Conservation (phyloP, 2,797 vertebrate species). For the Podargus strigoides region DNA sequence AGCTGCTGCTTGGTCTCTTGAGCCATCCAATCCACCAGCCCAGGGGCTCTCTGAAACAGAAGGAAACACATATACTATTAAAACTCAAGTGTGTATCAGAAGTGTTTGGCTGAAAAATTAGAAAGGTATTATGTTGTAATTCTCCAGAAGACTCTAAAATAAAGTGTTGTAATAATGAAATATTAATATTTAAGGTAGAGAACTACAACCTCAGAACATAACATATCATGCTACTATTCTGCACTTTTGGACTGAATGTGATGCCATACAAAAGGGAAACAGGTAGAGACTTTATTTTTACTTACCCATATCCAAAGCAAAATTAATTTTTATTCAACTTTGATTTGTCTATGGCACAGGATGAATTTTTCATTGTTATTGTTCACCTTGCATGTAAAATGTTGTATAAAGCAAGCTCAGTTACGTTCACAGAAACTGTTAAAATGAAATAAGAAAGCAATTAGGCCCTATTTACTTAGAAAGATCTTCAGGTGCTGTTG, state of each 20-base stretch:
- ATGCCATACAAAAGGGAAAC: background rate
- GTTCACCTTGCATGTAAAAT: background rate
- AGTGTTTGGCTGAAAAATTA: background rate
- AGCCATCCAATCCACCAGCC: background rate
- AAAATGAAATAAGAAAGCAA: background rate
- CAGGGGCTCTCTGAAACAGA: background rate
- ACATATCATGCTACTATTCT: background rate
- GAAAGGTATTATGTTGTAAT: background rate
- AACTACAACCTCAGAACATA: background rate
- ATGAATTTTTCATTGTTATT: background rate
- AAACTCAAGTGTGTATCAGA: background rate
- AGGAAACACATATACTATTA: background rate
- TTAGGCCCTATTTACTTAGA: background rate
- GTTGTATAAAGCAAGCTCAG: background rate
- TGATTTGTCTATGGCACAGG: background rate
- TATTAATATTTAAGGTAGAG: constrained; percentile 47
- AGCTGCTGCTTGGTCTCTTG: background rate
- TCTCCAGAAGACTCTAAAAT: background rate
- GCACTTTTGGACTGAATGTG: background rate
- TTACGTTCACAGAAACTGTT: background rate
- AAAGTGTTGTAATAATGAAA: constrained; percentile 40
- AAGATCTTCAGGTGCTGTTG: background rate
- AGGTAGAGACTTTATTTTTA: background rate
- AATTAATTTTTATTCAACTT: background rate
- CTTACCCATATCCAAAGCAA: background rate